Conservation (phyloP, 2,113 vertebrate genomes). For the Collichthys lucidus region DNA sequence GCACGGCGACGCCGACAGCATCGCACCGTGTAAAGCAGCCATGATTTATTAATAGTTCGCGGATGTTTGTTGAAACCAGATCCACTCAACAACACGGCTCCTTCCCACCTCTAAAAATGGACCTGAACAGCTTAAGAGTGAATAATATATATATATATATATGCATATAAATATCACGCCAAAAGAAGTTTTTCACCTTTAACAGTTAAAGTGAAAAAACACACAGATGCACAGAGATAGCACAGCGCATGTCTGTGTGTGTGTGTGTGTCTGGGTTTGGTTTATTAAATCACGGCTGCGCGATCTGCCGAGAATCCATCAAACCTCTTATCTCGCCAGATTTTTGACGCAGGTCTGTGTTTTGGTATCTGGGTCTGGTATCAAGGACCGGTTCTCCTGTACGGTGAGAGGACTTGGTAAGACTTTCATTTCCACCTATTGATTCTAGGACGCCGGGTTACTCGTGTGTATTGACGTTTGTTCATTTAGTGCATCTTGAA, state of each 20-base stretch:
- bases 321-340: neutral
- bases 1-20: constrained; percentile 43
- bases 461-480: neutral
- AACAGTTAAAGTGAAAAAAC: neutral
- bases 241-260: neutral
- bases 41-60: constrained; percentile 70
- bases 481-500: neutral
- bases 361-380: neutral
- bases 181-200: neutral
- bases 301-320: constrained; percentile 19
- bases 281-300: constrained; percentile 20
- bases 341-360: neutral
- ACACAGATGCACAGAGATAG: neutral
- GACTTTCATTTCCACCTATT: neutral
- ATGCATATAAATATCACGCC: too few species aligned
- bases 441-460: neutral
- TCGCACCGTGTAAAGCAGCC: constrained; percentile 31
- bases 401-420: neutral
- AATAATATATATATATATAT: too few species aligned
- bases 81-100: constrained; percentile 42
- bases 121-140: constrained; percentile 7
- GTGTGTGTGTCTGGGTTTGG: too few species aligned
- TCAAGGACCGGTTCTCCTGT: neutral
- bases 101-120: constrained; percentile 60
- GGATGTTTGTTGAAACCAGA: constrained; percentile 66